Percentiles rank a stretch among this genome's conserved stretches.
These are phyloP conservation scores for Priocnemis perturbator DNA, from an alignment of 2,888 invertebrate species.

Conservation along the genomic window DNA sequence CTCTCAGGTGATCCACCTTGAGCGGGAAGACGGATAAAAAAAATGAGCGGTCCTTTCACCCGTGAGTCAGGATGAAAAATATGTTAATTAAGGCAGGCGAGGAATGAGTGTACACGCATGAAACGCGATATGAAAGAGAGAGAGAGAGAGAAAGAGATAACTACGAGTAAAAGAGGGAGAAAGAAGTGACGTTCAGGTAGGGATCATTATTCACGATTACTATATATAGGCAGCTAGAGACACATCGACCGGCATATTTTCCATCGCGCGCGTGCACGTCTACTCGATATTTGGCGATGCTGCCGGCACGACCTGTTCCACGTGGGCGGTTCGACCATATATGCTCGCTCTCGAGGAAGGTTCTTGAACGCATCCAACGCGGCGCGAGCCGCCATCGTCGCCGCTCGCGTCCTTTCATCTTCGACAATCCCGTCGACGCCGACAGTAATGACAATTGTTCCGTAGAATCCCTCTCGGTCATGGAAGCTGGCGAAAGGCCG, in stretches of 20 bases:
- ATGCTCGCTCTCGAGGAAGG: constrained; percentile 47
- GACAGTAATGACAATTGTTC: too few species aligned
- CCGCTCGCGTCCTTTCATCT: constrained; percentile 4
- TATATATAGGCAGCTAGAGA: constrained; percentile 65
- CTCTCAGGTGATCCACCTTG: constrained; percentile 4
- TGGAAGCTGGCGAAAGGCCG: too few species aligned
- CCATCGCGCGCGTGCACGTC: constrained; percentile 40
- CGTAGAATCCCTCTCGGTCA: too few species aligned
- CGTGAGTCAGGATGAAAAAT: constrained; percentile 54
- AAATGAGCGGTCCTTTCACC: constrained; percentile 46
- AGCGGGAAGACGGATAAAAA: not conserved
- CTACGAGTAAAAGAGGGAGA: too few species aligned
- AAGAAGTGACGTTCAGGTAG: not conserved
- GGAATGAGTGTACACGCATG: constrained; percentile 4
- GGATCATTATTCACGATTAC: constrained; percentile 60
- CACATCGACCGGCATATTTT: constrained; percentile 48
- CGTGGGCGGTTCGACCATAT: constrained; percentile 69
- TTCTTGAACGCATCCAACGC: constrained; percentile 62
- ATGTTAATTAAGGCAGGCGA: constrained; percentile 52
- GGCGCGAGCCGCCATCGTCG: constrained; percentile 26
- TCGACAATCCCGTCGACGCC: too few species aligned
- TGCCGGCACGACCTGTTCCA: constrained; percentile 54
- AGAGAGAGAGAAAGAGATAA: too few species aligned
- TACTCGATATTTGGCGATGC: constrained; percentile 73
- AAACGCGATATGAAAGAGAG: too few species aligned